A percentile compares a stretch with the other conserved stretches of the same genome.
Conservation (phyloP, 2,113 vertebrate genomes). For the Macrotis lagotis region DNA sequence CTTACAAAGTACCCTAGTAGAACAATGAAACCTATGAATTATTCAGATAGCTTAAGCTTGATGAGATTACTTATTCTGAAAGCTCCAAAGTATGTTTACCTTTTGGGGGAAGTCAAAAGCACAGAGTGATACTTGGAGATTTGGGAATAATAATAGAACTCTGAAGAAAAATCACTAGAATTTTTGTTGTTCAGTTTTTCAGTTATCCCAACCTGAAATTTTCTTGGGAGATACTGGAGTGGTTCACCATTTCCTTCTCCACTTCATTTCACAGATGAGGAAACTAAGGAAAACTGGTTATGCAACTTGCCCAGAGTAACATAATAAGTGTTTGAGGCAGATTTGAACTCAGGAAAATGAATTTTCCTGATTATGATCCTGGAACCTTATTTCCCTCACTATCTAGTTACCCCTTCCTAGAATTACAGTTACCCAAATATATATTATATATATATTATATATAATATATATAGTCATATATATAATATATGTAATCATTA, state of each 20-base stretch:
- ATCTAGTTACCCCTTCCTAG: background rate
- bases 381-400: background rate
- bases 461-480: too few relatives aligned
- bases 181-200: background rate
- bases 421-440: background rate
- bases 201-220: background rate
- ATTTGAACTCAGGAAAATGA: background rate
- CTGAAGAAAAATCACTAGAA: background rate
- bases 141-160: background rate
- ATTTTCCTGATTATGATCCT: background rate
- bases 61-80: background rate
- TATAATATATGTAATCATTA: too few relatives aligned
- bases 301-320: background rate
- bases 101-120: background rate
- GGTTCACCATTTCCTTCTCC: background rate
- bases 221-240: background rate
- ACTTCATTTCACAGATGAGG: background rate
- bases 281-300: background rate
- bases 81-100: background rate
- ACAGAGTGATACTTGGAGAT: background rate
- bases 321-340: background rate
- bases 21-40: background rate
- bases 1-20: background rate
- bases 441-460: too few relatives aligned
- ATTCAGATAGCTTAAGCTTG: background rate